Evolutionary conservation across 92 coral and sea anemone genomes (phyloP).

Genomic region (Virgularia gustaviana): DNA sequence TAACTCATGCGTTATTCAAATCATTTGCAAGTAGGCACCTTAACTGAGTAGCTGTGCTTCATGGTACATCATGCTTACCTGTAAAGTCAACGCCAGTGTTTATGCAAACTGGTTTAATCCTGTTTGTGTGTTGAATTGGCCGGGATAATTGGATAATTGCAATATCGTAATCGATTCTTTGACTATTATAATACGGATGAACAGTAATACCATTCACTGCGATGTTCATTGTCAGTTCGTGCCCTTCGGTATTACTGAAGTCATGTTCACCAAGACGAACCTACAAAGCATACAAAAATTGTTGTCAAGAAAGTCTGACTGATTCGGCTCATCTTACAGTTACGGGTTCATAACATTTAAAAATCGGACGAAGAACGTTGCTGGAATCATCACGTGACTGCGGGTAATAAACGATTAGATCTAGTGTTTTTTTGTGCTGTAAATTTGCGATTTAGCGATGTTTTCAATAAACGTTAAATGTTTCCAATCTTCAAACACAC

Average conservation of each 20-base stretch:
- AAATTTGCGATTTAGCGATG: too few relatives aligned
- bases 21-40: too few relatives aligned
- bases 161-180: slow-evolving; percentile 23
- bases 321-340: too few relatives aligned
- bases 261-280: slow-evolving; percentile 28
- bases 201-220: slow-evolving; percentile 29
- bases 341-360: background rate
- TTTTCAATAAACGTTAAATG: too few relatives aligned
- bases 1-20: too few relatives aligned
- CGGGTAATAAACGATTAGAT: too few relatives aligned
- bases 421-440: too few relatives aligned
- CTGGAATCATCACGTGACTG: background rate
- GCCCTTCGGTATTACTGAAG: slow-evolving; percentile 4
- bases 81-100: slow-evolving; percentile 20
- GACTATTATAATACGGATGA: slow-evolving; percentile 1
- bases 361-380: background rate
- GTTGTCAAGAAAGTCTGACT: too few relatives aligned
- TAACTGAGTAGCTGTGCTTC: too few relatives aligned
- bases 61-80: slow-evolving; percentile 10
- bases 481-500: too few relatives aligned
- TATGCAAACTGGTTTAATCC: slow-evolving; percentile 23
- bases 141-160: slow-evolving; percentile 9
- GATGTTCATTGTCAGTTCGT: slow-evolving; percentile 17
- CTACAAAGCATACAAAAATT: background rate
- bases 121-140: slow-evolving; percentile 8